Evolutionary conservation across 92 coral and sea anemone genomes (phyloP), one percentile per base, ranked within the genome.

Genomic region (Heteractis magnifica): DNA sequence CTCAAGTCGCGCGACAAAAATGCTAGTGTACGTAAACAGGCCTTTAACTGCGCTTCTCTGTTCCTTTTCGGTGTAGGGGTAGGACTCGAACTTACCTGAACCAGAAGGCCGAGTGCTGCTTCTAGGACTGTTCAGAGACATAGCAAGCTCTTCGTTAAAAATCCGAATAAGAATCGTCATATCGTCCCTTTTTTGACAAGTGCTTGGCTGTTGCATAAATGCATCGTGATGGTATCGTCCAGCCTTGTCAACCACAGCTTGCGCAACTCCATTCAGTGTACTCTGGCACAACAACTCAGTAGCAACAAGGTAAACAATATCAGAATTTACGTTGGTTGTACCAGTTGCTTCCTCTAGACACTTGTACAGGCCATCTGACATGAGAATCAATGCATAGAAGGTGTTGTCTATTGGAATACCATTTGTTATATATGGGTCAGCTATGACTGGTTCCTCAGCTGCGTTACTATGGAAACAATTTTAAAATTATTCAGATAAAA

Each of bases 331-430:
- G 58, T 88, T 83, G 71, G 82, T 87, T 0, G 89, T 74, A 23
- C 78, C 98, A 8, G 98, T 91, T 18, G 97, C 94, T 51, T 94
- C 99, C 56, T 96, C 93, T 18, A 96, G 87, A 5, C 97, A 91
- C 52, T 91, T 92, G 90, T 96, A 96, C 77, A 96, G 75, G 21
- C 99, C 99, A 76, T 96, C 99, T 12, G 99, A 94, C 98, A 96
- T 96, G 51, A 96, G 91, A 55, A 96, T 90, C 21, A 96, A 78
- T 14, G 94, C 94, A 81, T 87, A 93, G 81, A 96, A 94, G 52
- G 99, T 79, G 23, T 90, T 91, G 50, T 96, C 98, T 49, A 96
- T 87, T 56, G 93, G 93, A 65, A 94, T 87, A 48, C 98, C 97
- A 71, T 98, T 98, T 68, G 71, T 84, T 49, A 91, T 94, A 83